Conservation (phyloP, 2,113 vertebrate species). For the Choloepus hoffmanni region DNA sequence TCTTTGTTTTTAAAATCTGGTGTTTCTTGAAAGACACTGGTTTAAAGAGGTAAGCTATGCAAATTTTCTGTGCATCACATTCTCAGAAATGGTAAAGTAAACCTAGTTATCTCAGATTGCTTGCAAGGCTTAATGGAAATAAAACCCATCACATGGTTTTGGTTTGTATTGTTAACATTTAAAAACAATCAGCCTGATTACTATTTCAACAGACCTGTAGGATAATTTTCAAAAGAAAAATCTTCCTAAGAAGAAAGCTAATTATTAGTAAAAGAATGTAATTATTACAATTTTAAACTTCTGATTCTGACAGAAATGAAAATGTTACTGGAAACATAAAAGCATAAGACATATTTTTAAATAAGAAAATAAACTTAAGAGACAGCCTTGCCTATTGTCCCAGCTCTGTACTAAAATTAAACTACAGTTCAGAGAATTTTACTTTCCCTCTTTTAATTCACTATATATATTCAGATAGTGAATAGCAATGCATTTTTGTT, state of each 20-base stretch:
- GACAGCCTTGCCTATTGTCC: neutral
- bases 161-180: constrained; percentile 57
- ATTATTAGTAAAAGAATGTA: constrained; percentile 75
- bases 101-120: constrained; percentile 32
- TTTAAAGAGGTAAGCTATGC: neutral
- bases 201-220: constrained; percentile 68
- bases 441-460: neutral
- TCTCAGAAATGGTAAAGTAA: constrained; percentile 42
- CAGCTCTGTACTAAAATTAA: constrained; percentile 50
- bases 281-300: constrained; percentile 70
- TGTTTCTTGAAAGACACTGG: neutral
- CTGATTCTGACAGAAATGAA: neutral
- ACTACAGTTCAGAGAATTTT: constrained; percentile 44
- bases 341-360: constrained; percentile 46
- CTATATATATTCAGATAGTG: neutral
- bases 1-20: neutral
- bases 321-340: neutral
- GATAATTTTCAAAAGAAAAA: constrained; percentile 74
- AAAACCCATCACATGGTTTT: constrained; percentile 46
- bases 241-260: constrained; percentile 72
- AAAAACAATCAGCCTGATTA: constrained; percentile 65
- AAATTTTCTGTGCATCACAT: neutral
- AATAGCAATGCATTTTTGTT: neutral
- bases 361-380: neutral
- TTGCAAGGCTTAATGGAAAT: constrained; percentile 69